Base-by-base conservation (phyloP, 2,888 invertebrate species). In the Halocaridina rubra region DNA sequence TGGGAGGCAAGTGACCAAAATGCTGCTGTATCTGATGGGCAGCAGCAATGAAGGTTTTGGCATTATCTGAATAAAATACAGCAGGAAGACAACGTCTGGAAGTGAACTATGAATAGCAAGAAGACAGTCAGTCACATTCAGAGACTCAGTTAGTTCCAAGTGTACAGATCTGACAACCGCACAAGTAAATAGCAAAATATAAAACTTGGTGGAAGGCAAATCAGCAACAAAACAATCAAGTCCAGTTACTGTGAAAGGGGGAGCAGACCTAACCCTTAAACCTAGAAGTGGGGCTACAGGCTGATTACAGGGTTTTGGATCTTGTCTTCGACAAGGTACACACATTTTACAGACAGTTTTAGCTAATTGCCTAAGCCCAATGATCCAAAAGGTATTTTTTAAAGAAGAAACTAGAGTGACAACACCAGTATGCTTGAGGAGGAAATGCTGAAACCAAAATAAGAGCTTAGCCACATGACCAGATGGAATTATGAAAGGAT, bases 31-130 rank as follows among this genome's bases (percentile, higher is more conserved):
- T n/a, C n/a, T 30, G 8, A 27, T 39, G 3, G 39, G 8, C 3
- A 89, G 67, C n/a, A 53, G 16, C 19, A 3, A 53, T 19, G 19
- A 90, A 90, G n/a, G 89, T 89, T 3, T 89, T 86, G 0, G 89
- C 90, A 81, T 90, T 90, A 86, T 90, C 90, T 1, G 89, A 89
- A 69, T 88, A 89, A 10, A 90, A 88, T 22, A 88, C 86, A 24
- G 88, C 13, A 53, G 53, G 53, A 53, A 53, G 13, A 53, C 53
- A 3, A 53, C 8, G 53, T 19, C 53, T 53, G 13, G 2, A 53
- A 3, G 53, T 53, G 19, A 53, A 53, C n/a, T n/a, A n/a, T n/a
- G n/a, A n/a, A n/a, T n/a, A n/a, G n/a, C n/a, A n/a, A n/a, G n/a
- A n/a, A n/a, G n/a, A n/a, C n/a, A 88, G 1, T 77, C 69, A 8